phyloP scores from a whole-genome alignment of 2,113 vertebrate species.

The Varanus komodoensis region DNA sequence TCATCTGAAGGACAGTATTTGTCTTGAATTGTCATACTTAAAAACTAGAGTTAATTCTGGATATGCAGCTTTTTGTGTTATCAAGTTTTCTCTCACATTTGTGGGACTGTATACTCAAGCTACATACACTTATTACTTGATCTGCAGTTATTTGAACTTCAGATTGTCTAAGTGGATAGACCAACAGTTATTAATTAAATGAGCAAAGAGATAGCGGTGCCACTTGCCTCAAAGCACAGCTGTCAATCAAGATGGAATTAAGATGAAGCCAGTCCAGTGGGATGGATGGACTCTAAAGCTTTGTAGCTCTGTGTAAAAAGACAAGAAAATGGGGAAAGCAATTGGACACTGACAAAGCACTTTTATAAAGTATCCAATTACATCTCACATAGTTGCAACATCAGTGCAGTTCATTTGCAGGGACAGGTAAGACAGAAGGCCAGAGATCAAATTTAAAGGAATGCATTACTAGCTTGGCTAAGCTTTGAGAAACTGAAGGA shows the following conservation, averaged over 20 bases:
- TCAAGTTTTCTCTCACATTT: conserved; percentile 38
- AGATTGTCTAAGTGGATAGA: conserved; percentile 47
- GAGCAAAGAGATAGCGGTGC: conserved; percentile 39
- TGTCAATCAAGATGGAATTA: conserved; percentile 65
- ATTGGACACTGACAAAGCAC: conserved; percentile 48
- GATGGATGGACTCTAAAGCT: conserved; percentile 59
- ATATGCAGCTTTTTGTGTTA: conserved; percentile 14
- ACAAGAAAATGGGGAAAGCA: conserved; percentile 55
- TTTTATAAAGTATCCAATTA: conserved; percentile 52
- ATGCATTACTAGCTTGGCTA: conserved; percentile 39
- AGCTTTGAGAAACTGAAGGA: conserved; percentile 42
- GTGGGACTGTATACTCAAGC: conserved; percentile 35
- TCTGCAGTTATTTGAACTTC: conserved; percentile 56
- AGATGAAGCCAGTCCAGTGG: conserved; percentile 61
- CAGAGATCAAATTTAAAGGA: conserved; percentile 38
- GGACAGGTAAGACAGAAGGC: conserved; percentile 15
- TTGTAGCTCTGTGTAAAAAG: conserved; percentile 69
- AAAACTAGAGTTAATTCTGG: background rate
- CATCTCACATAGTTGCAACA: conserved; percentile 34
- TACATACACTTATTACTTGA: background rate
- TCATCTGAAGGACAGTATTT: background rate
- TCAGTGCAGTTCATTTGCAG: background rate
- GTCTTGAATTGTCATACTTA: background rate
- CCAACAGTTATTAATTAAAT: conserved; percentile 46
- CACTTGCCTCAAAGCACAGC: conserved; percentile 61